Conservation (phyloP, 23 tunicate species). For the Halocynthia roretzi region DNA sequence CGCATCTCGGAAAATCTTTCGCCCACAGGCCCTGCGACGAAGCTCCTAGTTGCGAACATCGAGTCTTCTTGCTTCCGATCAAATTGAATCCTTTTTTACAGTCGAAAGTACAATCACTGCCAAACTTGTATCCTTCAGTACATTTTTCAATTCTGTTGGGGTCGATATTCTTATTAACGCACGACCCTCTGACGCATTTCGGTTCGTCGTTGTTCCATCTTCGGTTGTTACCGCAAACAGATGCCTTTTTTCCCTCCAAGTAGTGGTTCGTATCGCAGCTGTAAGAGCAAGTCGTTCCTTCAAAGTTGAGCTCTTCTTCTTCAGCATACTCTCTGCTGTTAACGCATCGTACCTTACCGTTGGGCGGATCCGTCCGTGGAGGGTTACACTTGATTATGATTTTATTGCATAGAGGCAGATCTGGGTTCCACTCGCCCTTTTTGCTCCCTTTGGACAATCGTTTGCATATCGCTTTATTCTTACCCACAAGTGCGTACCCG, state of each 20-base stretch:
- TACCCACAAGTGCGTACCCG: not conserved
- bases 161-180: not conserved
- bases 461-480: not conserved
- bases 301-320: not conserved
- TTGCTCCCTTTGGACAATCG: not conserved
- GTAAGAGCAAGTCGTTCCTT: not conserved
- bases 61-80: constrained; percentile 1
- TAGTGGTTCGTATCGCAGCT: not conserved
- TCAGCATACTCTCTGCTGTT: not conserved
- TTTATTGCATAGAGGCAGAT: not conserved
- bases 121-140: constrained; percentile 8
- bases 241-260: not conserved
- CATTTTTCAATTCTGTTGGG: not conserved
- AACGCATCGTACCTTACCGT: constrained; percentile 12
- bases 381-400: constrained; percentile 5
- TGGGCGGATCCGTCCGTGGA: constrained; percentile 13
- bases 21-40: constrained; percentile 21
- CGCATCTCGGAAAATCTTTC: constrained; percentile 29
- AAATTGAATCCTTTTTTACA: constrained; percentile 15
- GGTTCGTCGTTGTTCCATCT: constrained; percentile 11
- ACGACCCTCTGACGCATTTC: not conserved
- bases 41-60: not conserved
- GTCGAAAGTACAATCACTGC: constrained; percentile 8
- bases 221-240: not conserved
- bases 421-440: not conserved